phyloP scores from a whole-genome alignment of 2,888 invertebrate genomes.

The Caenorhabditis doughertyi region DNA sequence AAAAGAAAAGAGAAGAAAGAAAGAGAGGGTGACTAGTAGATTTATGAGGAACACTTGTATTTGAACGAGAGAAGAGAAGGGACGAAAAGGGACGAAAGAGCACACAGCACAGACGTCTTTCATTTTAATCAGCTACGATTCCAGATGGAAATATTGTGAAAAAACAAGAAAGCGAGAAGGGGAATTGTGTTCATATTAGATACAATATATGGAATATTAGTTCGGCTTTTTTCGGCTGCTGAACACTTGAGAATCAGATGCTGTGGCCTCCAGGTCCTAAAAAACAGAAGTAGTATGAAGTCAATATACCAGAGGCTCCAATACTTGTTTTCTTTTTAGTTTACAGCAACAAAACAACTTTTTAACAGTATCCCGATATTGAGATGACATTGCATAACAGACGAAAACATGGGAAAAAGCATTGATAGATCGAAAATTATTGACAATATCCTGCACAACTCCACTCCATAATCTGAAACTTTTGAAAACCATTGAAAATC shows the following conservation, averaged over 20 bases:
- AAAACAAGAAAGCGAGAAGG: no score
- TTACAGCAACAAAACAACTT: not conserved
- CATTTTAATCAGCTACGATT: no score
- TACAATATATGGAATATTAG: no score
- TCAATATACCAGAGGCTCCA: no score
- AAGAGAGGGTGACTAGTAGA: not conserved
- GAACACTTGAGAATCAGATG: no score
- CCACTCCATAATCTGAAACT: not conserved
- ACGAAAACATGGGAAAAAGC: slow-evolving; percentile 14
- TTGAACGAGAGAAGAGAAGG: not conserved
- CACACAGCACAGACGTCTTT: not conserved
- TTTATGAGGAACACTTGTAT: not conserved
- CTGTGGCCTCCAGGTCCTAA: no score
- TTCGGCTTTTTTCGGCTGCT: no score
- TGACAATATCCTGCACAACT: not conserved
- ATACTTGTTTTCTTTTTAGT: no score
- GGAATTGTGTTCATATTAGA: no score
- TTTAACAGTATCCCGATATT: slow-evolving; percentile 18
- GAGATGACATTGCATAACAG: slow-evolving; percentile 2
- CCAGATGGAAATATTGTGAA: not conserved
- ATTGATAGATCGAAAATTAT: not conserved
- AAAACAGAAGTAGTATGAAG: no score
- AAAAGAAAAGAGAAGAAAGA: not conserved
- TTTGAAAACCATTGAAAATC: not conserved
- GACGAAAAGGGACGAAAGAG: no score